phyloP scores from a whole-genome alignment of 53 echinoderm and acorn worm species.

The Zoroaster sp. region DNA sequence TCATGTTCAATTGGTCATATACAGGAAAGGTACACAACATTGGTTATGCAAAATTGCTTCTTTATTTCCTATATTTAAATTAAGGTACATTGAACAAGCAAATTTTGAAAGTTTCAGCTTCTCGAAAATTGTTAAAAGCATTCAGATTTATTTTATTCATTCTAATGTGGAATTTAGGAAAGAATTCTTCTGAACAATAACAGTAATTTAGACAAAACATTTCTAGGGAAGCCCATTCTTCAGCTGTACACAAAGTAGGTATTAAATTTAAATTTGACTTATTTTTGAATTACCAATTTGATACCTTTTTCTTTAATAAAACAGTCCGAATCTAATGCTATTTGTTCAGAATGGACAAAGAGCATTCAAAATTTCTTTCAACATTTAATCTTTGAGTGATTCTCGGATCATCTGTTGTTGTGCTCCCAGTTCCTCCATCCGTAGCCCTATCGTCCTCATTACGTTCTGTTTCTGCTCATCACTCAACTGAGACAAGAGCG shows the following conservation, averaged over 20 bases:
- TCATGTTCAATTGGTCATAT: too few species aligned
- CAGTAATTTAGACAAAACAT: too few species aligned
- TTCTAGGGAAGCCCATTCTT: too few species aligned
- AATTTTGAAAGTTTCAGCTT: too few species aligned
- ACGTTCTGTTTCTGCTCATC: slow-evolving; percentile 75
- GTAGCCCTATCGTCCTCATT: slow-evolving; percentile 77
- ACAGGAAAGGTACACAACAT: too few species aligned
- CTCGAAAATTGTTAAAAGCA: too few species aligned
- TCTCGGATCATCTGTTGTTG: slow-evolving; percentile 76
- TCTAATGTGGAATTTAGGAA: too few species aligned
- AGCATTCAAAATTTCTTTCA: not conserved
- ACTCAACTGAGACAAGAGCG: slow-evolving; percentile 53
- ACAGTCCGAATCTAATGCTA: not conserved
- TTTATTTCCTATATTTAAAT: too few species aligned
- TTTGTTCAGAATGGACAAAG: not conserved
- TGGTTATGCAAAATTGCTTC: too few species aligned
- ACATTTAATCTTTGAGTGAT: slow-evolving; percentile 57
- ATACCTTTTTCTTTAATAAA: not conserved
- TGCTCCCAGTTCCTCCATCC: slow-evolving; percentile 84
- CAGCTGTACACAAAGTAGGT: not conserved
- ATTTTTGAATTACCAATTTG: not conserved
- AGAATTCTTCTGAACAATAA: too few species aligned
- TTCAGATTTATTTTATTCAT: too few species aligned
- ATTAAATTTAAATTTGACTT: not conserved
- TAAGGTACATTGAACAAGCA: too few species aligned